Evolutionary conservation across 2,797 vertebrate genomes (phyloP), one percentile per base, ranked within the genome.

Genomic region (Hephaestus fuliginosus): DNA sequence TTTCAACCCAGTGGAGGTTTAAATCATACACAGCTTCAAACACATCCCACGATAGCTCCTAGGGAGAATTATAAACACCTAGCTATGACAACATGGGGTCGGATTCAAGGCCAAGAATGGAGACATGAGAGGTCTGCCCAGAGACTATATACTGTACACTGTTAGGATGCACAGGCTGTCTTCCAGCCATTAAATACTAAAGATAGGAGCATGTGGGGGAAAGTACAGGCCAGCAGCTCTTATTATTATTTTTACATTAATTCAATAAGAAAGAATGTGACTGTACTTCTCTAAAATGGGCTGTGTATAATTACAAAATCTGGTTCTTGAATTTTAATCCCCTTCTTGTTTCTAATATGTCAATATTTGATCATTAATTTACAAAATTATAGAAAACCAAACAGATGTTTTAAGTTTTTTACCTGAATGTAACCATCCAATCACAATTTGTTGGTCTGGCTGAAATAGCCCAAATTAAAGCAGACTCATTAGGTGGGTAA

Each of bases 1-100:
- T 85, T 90, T 91, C 84, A 73, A 80, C 79, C 78, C 88, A 66
- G 60, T 5, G 69, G 76, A 79, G 76, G 82, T 85, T 89, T 84
- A 84, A 90, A 86, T 72, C 66, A 53, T 46, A 69, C 75, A 68
- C 67, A 25, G 67, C 64, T 69, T 84, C 74, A 74, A 76, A 86
- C 74, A 74, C 62, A 75, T 76, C 84, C 63, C 68, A 75, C 0
- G 28, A 81, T 53, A 18, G 39, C 62, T 65, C 67, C 62, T 48
- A 43, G 73, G 80, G 72, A 78, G 70, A 78, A 74, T 76, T 70
- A 78, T 76, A 70, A 87, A 83, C 87, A 84, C 74, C 77, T 79
- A 51, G 71, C 65, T 57, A 61, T 78, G 78, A 86, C 76, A 91
- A 89, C 82, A 67, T 20, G 0, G 57, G 82, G 75, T 89, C 76